A percentile compares a stretch with the other conserved stretches of the same genome.
These are phyloP conservation scores for Macroramphosus scolopax DNA, from an alignment of 2,797 vertebrate genomes.

Conservation along the genomic window DNA sequence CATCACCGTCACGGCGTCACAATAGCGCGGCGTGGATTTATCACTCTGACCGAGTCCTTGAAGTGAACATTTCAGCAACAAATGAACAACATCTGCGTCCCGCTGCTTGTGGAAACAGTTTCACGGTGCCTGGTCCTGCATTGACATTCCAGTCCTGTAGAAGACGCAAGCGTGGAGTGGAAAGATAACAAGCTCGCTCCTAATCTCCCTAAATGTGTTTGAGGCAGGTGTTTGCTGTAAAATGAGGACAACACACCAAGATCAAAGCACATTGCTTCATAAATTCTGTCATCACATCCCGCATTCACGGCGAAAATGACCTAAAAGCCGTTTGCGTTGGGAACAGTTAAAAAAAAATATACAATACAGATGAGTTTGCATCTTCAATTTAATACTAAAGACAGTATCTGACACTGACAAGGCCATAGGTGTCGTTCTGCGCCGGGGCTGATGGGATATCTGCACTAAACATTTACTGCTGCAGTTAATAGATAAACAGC, in stretches of 20 bases:
- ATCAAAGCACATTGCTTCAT: conserved; percentile 59
- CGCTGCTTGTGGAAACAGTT: conserved; percentile 41
- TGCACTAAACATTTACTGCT: conserved; percentile 2
- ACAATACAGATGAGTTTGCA: conserved; percentile 26
- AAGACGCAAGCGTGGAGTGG: conserved; percentile 63
- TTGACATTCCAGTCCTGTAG: conserved; percentile 71
- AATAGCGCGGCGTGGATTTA: conserved; percentile 18
- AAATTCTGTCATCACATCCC: conserved; percentile 45
- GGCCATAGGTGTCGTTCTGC: conserved; percentile 16
- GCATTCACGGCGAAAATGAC: conserved; percentile 37
- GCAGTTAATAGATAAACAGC: conserved; percentile 23
- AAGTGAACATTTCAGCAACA: conserved; percentile 51
- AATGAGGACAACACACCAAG: conserved; percentile 53
- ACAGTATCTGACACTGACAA: conserved; percentile 10
- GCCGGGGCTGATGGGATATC: conserved; percentile 3
- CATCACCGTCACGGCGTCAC: conserved; percentile 10
- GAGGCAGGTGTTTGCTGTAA: conserved; percentile 65
- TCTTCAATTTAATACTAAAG: conserved; percentile 21
- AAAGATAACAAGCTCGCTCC: conserved; percentile 69
- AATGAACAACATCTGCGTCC: conserved; percentile 60
- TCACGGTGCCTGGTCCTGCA: conserved; percentile 61
- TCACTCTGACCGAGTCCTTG: conserved; percentile 23
- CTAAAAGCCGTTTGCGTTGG: conserved; percentile 46
- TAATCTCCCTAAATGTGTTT: conserved; percentile 70
- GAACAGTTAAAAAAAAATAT: conserved; percentile 14